These are phyloP conservation scores for Datnioides undecimradiatus DNA, from an alignment of 2,113 vertebrate species.

Conservation along the genomic window DNA sequence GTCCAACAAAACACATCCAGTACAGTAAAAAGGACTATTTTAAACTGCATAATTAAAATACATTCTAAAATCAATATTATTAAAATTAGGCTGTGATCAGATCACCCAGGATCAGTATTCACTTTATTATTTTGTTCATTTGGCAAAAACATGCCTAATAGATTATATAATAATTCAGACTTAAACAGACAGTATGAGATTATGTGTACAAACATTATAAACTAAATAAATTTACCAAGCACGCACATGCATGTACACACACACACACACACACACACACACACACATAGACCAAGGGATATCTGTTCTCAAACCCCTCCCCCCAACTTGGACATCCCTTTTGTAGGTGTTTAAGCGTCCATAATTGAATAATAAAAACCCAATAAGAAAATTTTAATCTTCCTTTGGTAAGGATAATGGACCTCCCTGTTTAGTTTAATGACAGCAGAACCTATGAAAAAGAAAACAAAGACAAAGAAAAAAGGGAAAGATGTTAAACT, in stretches of 20 bases:
- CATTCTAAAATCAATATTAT: slow-evolving; percentile 8
- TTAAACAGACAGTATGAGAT: slow-evolving; percentile 3
- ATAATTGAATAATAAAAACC: slow-evolving; percentile 64
- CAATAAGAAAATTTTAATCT: slow-evolving; percentile 45
- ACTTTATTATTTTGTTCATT: background rate
- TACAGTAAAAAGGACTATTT: background rate
- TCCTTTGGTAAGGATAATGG: slow-evolving; percentile 3
- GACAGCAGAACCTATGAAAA: slow-evolving; percentile 42
- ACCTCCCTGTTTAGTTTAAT: background rate
- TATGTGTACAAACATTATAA: slow-evolving; percentile 29
- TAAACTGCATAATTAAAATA: background rate
- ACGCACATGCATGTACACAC: slow-evolving; percentile 6
- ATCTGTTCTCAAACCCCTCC: slow-evolving; percentile 79
- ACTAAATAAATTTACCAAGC: slow-evolving; percentile 8
- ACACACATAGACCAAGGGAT: slow-evolving; percentile 53
- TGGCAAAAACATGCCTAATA: background rate
- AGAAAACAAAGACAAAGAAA: background rate
- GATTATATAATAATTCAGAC: background rate
- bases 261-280: slow-evolving; percentile 24
- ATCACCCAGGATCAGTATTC: slow-evolving; percentile 65
- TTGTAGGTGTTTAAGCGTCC: slow-evolving; percentile 69
- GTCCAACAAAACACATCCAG: slow-evolving; percentile 13
- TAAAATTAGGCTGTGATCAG: background rate
- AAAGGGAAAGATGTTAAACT: background rate
- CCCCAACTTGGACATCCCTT: slow-evolving; percentile 77